Base-by-base conservation (phyloP, 2,113 vertebrate genomes). In the Taurulus bubalis region DNA sequence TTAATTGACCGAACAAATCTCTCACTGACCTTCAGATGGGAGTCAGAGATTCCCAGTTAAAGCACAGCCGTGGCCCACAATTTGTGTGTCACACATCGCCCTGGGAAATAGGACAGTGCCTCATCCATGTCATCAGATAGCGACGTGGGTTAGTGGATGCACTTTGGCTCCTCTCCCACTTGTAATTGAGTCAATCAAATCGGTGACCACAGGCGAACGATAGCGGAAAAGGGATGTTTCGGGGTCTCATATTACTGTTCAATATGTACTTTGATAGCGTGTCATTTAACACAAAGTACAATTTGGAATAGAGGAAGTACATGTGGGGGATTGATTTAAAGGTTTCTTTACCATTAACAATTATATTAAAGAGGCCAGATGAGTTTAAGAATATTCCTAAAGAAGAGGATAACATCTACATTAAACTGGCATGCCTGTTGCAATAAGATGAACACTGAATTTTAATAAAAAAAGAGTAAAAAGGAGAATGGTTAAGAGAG, bases 21-120 rank as follows among this genome's bases (percentile, higher is more conserved):
- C 68, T 24, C 34, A 40, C 53, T 64, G 84, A 87, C 88, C 79
- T 90, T 90, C 83, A 77, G 83, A 80, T 75, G 8, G 45, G 79
- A 77, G 82, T 49, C 24, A 56, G 73, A 87, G 87, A 90, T 88
- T 89, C 90, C 84, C 79, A 53, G 79, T 83, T 70, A 83, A 87
- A 83, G 75, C 78, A n/a, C 53, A 51, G 65, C 67, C 38, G 70
- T 38, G 60, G 51, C 60, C 72, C 75, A 72, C 73, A 59, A 63
- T 90, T 81, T 89, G 77, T 92, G 89, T 90, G 90, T 92, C 91
- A 86, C 56, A 47, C 84, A 77, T 66, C 59, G 89, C 91, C 91
- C 79, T 80, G 84, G 91, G 91, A 91, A 89, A 90, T 90, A 78
- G 89, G 91, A 38, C 92, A 91, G 80, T 18, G 82, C 89, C 85